phyloP scores from a whole-genome alignment of 2,888 invertebrate genomes.

The Cenopis cana region DNA sequence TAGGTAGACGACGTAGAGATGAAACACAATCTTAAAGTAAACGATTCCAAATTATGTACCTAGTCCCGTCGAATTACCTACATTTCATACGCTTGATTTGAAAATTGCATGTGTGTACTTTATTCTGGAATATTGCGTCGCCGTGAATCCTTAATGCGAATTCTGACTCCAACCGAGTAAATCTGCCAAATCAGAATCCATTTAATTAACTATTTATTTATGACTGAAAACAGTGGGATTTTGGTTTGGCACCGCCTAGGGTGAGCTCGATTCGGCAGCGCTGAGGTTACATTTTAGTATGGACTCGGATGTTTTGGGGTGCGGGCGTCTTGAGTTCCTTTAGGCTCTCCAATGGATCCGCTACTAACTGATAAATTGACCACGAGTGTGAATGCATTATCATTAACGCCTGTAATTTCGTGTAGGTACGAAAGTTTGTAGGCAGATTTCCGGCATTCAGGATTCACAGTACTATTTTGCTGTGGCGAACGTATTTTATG shows the following conservation, averaged over 20 bases:
- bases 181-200: constrained; percentile 19
- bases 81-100: constrained; percentile 11
- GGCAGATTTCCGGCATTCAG: constrained; percentile 73
- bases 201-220: constrained; percentile 20
- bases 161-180: constrained; percentile 21
- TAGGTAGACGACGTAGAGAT: background rate
- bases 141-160: constrained; percentile 82
- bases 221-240: too few species aligned
- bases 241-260: too few species aligned
- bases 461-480: constrained; percentile 80
- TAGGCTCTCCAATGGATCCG: too few species aligned
- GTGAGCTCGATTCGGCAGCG: too few species aligned
- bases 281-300: too few species aligned
- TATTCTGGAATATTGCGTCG: constrained; percentile 69
- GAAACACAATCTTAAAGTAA: background rate
- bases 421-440: constrained; percentile 23
- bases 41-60: background rate
- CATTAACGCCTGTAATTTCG: constrained; percentile 29
- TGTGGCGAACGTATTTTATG: constrained; percentile 59
- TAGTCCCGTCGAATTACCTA: background rate
- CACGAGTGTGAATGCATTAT: constrained; percentile 24
- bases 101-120: constrained; percentile 8
- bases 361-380: background rate
- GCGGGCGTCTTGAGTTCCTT: too few species aligned
- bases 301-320: too few species aligned